Evolutionary conservation across 2,797 vertebrate species (phyloP).

Genomic region (Cossypha niveicapilla): DNA sequence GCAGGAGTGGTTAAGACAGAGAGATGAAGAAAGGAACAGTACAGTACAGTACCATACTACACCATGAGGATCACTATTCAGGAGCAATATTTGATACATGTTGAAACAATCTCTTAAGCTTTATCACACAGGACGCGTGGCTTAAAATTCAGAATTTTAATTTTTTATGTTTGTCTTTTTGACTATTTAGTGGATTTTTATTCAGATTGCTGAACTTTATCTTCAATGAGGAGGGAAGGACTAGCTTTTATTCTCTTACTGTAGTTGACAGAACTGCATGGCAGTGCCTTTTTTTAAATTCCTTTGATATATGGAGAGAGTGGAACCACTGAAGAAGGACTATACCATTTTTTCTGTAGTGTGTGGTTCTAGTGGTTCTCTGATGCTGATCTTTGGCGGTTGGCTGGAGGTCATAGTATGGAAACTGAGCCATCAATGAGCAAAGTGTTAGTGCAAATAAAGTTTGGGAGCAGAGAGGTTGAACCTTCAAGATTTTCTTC

Average conservation of each 20-base stretch:
- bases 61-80: background rate
- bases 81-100: background rate
- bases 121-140: accelerated
- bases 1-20: background rate
- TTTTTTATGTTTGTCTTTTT: background rate
- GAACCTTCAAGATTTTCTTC: background rate
- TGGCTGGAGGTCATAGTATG: background rate
- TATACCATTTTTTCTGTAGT: background rate
- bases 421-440: background rate
- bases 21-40: background rate
- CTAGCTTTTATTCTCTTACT: background rate
- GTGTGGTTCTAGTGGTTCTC: background rate
- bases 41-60: accelerated
- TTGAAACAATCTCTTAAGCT: background rate
- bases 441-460: background rate
- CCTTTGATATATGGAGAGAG: background rate
- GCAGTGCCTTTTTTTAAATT: background rate
- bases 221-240: background rate
- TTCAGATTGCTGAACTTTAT: no score
- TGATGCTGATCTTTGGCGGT: background rate
- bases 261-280: background rate
- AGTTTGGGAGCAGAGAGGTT: background rate
- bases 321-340: background rate
- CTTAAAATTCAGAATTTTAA: background rate
- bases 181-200: background rate